These are phyloP conservation scores for Pseudococcus jackbeardsleyi DNA, from an alignment of 2,888 invertebrate species.

Conservation along the genomic window DNA sequence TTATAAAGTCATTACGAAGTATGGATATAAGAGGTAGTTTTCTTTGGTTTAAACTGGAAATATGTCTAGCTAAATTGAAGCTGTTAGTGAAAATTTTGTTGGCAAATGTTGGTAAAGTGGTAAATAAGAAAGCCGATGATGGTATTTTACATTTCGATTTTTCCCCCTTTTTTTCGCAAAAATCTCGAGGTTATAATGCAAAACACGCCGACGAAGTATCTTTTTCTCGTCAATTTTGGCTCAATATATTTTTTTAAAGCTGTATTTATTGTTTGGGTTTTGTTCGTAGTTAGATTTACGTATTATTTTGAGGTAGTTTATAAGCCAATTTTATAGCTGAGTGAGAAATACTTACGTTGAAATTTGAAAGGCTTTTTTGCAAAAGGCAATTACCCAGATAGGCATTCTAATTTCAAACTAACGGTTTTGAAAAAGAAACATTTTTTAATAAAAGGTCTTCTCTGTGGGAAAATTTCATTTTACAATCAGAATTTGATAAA, in stretches of 20 bases:
- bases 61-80: constrained; percentile 57
- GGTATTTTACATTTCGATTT: constrained; percentile 36
- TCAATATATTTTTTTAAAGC: neutral
- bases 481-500: too few relatives aligned
- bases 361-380: too few relatives aligned
- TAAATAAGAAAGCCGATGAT: constrained; percentile 52
- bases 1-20: constrained; percentile 62
- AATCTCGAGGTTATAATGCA: neutral
- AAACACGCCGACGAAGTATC: neutral
- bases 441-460: too few relatives aligned
- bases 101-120: constrained; percentile 39
- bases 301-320: too few relatives aligned
- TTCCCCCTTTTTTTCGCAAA: neutral
- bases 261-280: too few relatives aligned
- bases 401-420: too few relatives aligned
- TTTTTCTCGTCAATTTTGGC: constrained; percentile 36
- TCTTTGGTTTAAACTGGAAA: constrained; percentile 46
- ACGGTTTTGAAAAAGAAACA: too few relatives aligned
- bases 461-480: too few relatives aligned
- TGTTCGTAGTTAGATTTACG: too few relatives aligned
- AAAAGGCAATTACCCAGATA: too few relatives aligned
- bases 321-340: too few relatives aligned
- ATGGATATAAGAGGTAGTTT: constrained; percentile 58
- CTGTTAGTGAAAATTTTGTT: constrained; percentile 55
- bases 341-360: too few relatives aligned